These are phyloP conservation scores for Octonoba sinensis DNA, from an alignment of 2,888 invertebrate genomes.

Conservation along the genomic window DNA sequence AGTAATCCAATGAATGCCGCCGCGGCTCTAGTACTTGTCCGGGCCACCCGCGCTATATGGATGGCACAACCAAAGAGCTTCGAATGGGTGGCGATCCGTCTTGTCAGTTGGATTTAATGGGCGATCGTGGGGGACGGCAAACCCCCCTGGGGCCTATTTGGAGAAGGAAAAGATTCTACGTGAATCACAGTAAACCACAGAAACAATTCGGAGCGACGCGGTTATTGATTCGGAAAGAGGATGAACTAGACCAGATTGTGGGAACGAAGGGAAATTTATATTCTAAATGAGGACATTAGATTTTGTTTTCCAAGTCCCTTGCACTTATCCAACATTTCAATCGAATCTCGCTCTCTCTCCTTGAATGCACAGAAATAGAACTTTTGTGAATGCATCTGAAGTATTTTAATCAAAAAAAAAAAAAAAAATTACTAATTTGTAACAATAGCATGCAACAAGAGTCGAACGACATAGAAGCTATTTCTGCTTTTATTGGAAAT, in stretches of 20 bases:
- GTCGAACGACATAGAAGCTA: too few species aligned
- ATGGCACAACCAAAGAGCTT: constrained; percentile 26
- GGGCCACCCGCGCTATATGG: constrained; percentile 8
- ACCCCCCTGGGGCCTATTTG: constrained; percentile 20
- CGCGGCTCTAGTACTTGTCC: constrained; percentile 21
- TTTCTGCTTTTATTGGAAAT: too few species aligned
- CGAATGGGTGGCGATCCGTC: constrained; percentile 49
- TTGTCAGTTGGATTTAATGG: constrained; percentile 62
- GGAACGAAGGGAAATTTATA: not conserved
- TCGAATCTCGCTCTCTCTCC: too few species aligned
- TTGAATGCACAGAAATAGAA: too few species aligned
- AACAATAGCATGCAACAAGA: too few species aligned
- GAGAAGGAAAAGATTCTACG: not conserved
- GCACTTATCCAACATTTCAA: too few species aligned
- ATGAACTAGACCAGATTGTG: not conserved
- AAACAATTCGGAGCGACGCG: constrained; percentile 5
- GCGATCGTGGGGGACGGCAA: constrained; percentile 12
- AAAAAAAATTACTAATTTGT: too few species aligned
- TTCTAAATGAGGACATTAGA: too few species aligned
- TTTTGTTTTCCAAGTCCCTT: too few species aligned
- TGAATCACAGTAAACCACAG: not conserved
- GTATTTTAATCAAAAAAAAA: too few species aligned
- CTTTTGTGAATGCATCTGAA: too few species aligned
- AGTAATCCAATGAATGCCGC: constrained; percentile 48
- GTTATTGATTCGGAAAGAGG: constrained; percentile 12